Evolutionary conservation across 2,797 vertebrate genomes (phyloP).

Genomic region (Pyrrhura leucotis): DNA sequence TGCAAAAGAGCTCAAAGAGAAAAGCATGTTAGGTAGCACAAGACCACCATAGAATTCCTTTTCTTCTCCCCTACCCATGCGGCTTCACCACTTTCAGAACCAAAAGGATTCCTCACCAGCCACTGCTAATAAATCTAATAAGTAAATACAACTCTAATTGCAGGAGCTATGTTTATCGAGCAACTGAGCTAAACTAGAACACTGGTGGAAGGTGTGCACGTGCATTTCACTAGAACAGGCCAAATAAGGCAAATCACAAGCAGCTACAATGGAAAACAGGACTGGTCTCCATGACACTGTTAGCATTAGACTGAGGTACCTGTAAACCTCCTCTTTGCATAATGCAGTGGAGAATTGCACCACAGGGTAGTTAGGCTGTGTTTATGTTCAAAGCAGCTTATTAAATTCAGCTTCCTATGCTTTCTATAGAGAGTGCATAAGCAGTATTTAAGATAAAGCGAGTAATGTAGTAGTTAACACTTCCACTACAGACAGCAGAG

Average conservation of each 20-base stretch:
- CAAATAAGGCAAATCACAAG: constrained; percentile 7
- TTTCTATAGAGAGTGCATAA: neutral
- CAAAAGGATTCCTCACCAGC: neutral
- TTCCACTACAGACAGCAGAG: neutral
- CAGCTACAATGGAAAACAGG: neutral
- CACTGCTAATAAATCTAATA: neutral
- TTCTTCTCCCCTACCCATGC: neutral
- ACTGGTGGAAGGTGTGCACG: neutral
- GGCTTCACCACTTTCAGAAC: neutral
- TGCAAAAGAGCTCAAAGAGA: neutral
- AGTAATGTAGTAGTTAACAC: neutral
- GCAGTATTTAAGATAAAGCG: neutral
- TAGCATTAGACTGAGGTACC: neutral
- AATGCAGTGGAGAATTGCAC: neutral
- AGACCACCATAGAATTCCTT: neutral
- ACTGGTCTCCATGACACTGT: neutral
- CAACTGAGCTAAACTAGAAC: neutral
- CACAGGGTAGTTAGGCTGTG: neutral
- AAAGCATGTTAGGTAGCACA: neutral
- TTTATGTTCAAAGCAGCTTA: neutral
- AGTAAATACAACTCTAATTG: neutral
- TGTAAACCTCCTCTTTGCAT: neutral
- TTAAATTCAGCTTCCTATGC: neutral
- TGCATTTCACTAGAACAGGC: neutral
- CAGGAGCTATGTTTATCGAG: neutral